Percentiles rank a stretch among this genome's conserved stretches.
phyloP scores from a whole-genome alignment of 2,797 vertebrate species.

The Pipistrellus pipistrellus region DNA sequence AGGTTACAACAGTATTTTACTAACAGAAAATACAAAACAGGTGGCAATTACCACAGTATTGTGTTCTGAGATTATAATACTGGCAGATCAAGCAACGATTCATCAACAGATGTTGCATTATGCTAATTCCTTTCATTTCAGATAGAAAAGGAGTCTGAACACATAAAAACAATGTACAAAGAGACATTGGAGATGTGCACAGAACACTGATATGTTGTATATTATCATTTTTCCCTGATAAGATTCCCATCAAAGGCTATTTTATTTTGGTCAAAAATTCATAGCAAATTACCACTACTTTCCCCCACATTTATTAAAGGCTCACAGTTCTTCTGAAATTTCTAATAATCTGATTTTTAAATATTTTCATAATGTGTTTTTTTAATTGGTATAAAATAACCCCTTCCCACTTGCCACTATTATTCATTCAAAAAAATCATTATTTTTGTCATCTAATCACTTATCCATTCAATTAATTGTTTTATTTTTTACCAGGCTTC shows the following conservation, averaged over 20 bases:
- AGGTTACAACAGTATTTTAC: conserved; percentile 26
- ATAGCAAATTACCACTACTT: neutral
- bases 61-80: conserved; percentile 57
- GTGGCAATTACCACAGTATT: conserved; percentile 56
- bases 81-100: conserved; percentile 43
- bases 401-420: neutral
- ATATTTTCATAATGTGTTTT: neutral
- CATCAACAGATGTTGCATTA: conserved; percentile 56
- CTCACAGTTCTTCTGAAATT: neutral
- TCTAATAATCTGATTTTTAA: neutral
- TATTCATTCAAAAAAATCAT: conserved; percentile 14
- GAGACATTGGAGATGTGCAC: neutral
- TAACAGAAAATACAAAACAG: conserved; percentile 56
- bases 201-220: neutral
- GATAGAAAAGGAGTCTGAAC: neutral
- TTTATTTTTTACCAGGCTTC: neutral
- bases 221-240: neutral
- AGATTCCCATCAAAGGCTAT: neutral
- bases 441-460: neutral
- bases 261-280: conserved; percentile 54
- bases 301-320: neutral
- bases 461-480: conserved; percentile 2
- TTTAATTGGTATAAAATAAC: neutral
- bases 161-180: conserved; percentile 10
- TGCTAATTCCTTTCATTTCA: conserved; percentile 50